Conservation (phyloP, 2,113 vertebrate genomes). For the Tenrec ecaudatus region DNA sequence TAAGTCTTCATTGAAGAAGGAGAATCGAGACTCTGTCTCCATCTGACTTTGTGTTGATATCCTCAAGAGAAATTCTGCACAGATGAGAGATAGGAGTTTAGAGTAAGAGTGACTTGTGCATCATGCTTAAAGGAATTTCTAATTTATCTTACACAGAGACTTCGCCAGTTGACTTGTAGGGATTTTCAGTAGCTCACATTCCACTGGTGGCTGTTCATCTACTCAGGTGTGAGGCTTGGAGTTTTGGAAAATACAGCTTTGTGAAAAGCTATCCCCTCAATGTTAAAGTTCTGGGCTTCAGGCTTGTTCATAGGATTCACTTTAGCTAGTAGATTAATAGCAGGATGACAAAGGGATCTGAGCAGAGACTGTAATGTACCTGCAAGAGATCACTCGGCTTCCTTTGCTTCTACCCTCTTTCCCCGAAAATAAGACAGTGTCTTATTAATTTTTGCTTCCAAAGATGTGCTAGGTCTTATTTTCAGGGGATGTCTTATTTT, state of each 20-base stretch:
- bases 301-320: too few relatives aligned
- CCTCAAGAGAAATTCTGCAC: constrained; percentile 35
- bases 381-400: too few relatives aligned
- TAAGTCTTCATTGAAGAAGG: neutral
- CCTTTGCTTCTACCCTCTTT: too few relatives aligned
- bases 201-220: constrained; percentile 39
- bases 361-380: too few relatives aligned
- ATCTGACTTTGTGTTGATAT: constrained; percentile 23
- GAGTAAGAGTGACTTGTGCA: neutral
- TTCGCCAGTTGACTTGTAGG: neutral
- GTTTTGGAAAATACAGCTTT: constrained; percentile 35
- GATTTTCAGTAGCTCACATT: constrained; percentile 36
- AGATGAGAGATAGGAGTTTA: constrained; percentile 3
- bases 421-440: too few relatives aligned
- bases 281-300: neutral
- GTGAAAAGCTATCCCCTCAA: neutral
- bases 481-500: too few relatives aligned
- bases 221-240: constrained; percentile 53
- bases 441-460: too few relatives aligned
- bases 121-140: constrained; percentile 60
- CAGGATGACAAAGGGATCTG: too few relatives aligned
- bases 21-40: neutral
- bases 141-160: constrained; percentile 37
- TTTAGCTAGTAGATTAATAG: too few relatives aligned
- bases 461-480: too few relatives aligned